phyloP scores from a whole-genome alignment of 2,888 invertebrate genomes.

The Uloborus plumipes region DNA sequence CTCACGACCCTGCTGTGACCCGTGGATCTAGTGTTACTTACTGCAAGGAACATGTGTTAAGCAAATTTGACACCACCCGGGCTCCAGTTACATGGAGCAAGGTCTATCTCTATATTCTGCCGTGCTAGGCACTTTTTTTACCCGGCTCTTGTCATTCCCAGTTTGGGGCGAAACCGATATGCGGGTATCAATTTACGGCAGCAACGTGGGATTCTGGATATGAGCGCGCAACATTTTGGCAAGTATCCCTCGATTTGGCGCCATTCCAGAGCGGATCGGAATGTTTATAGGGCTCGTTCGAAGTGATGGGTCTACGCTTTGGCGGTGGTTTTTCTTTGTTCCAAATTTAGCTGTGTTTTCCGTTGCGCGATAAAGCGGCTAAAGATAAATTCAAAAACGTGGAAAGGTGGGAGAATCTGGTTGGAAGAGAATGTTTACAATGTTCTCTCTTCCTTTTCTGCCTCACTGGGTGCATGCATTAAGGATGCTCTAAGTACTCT shows the following conservation, averaged over 20 bases:
- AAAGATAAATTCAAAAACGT: too few species aligned
- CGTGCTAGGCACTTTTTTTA: constrained; percentile 21
- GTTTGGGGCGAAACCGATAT: constrained; percentile 54
- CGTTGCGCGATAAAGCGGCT: too few species aligned
- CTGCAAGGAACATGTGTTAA: constrained; percentile 59
- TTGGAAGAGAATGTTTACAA: too few species aligned
- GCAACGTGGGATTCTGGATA: constrained; percentile 38
- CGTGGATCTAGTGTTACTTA: constrained; percentile 33
- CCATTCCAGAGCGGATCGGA: too few species aligned
- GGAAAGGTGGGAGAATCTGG: too few species aligned
- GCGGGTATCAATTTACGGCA: constrained; percentile 52
- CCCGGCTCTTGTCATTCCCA: constrained; percentile 44
- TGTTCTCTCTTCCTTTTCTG: too few species aligned
- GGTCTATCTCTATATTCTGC: constrained; percentile 42
- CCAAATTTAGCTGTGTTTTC: too few species aligned
- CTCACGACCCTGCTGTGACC: constrained; percentile 42
- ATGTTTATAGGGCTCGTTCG: too few species aligned
- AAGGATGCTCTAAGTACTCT: too few species aligned
- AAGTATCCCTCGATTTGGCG: constrained; percentile 22
- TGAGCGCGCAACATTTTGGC: constrained; percentile 22
- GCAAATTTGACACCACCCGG: constrained; percentile 44
- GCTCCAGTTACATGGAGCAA: constrained; percentile 44
- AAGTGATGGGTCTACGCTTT: too few species aligned
- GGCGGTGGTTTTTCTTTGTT: too few species aligned
- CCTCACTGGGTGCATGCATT: too few species aligned